These are phyloP conservation scores for Asobara japonica DNA, from an alignment of 1,140 invertebrate genomes.

Conservation along the genomic window DNA sequence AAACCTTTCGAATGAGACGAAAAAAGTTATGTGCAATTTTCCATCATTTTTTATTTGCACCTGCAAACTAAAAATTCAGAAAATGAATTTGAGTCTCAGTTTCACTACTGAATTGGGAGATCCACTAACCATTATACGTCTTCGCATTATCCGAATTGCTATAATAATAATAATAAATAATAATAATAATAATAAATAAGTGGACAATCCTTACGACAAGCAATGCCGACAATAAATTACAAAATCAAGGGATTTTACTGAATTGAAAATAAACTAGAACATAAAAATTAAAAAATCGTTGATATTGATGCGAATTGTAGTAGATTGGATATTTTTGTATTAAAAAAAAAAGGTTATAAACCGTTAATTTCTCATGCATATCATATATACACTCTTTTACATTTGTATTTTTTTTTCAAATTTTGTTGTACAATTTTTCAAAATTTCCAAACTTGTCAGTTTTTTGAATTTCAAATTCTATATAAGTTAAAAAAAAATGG, in stretches of 20 bases:
- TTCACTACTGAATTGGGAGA: not conserved
- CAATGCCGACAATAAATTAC: constrained; percentile 64
- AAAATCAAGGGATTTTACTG: constrained; percentile 40
- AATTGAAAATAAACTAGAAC: constrained; percentile 36
- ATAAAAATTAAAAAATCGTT: constrained; percentile 32
- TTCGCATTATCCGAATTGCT: constrained; percentile 23
- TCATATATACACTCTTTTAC: not conserved
- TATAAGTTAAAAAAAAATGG: no score
- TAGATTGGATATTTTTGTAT: constrained; percentile 65
- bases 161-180: constrained; percentile 30
- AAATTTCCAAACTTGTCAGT: no score
- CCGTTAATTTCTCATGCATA: not conserved
- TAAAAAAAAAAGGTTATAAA: constrained; percentile 25
- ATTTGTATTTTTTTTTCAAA: not conserved
- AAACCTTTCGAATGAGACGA: no score
- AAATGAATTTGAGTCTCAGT: not conserved
- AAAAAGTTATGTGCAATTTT: no score
- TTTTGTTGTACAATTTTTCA: no score
- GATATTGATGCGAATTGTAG: constrained; percentile 44
- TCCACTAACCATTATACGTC: not conserved
- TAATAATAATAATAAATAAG: constrained; percentile 33
- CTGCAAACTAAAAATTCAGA: no score
- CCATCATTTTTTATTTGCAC: no score
- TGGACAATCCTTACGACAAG: constrained; percentile 59
- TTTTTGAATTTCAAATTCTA: no score